Percentiles rank a stretch among this genome's conserved stretches.
phyloP scores from a whole-genome alignment of 2,113 vertebrate species.

The Dicrurus megarhynchus region DNA sequence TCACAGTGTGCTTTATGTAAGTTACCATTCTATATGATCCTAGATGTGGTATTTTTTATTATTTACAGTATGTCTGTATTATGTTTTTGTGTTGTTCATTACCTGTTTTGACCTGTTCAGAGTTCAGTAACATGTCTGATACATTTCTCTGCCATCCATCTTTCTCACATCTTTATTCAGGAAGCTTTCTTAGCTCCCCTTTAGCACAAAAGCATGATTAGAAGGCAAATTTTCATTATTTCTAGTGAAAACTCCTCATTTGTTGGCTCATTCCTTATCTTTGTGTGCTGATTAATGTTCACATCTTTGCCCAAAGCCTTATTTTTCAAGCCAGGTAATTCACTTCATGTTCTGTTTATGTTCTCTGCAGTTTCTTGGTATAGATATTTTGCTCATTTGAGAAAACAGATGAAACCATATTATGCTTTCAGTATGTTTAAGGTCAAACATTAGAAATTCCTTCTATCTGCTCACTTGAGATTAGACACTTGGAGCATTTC shows the following conservation, averaged over 20 bases:
- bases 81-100: background rate
- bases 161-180: background rate
- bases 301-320: slow-evolving; percentile 7
- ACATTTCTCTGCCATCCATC: background rate
- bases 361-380: background rate
- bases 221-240: slow-evolving; percentile 20
- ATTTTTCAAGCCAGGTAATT: slow-evolving; percentile 48
- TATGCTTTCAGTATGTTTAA: slow-evolving; percentile 21
- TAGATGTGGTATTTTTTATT: background rate
- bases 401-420: slow-evolving; percentile 25
- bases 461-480: background rate
- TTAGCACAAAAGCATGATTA: background rate
- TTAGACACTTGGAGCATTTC: slow-evolving; percentile 3
- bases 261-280: background rate
- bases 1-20: background rate
- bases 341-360: slow-evolving; percentile 27
- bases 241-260: background rate
- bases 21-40: background rate
- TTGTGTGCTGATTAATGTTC: slow-evolving; percentile 19
- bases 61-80: background rate
- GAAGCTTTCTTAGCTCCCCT: background rate
- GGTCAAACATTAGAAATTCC: slow-evolving; percentile 57
- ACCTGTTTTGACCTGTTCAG: background rate
- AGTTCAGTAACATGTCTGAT: background rate
- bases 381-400: background rate